Evolutionary conservation across 2,888 invertebrate species (phyloP).

Genomic region (Philereme vetulata): DNA sequence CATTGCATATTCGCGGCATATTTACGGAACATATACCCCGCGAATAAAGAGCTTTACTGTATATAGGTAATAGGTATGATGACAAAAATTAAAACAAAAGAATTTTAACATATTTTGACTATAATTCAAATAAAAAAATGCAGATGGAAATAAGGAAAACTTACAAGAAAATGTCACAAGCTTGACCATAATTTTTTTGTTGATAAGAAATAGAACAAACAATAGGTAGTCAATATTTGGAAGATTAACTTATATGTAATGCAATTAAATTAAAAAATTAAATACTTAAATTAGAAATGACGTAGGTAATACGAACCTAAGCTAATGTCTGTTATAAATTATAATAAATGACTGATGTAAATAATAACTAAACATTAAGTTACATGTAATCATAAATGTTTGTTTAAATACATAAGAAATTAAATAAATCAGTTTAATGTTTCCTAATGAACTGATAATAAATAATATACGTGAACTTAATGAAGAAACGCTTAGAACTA

Average conservation of each 20-base stretch:
- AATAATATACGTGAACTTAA: constrained; percentile 82
- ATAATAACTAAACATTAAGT: constrained; percentile 58
- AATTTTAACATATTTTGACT: constrained; percentile 80
- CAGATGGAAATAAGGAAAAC: constrained; percentile 82
- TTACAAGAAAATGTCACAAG: constrained; percentile 82
- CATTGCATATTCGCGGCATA: too few species aligned
- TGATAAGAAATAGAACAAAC: constrained; percentile 69
- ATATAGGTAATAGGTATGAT: too few species aligned
- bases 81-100: constrained; percentile 65
- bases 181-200: constrained; percentile 77
- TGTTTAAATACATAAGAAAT: constrained; percentile 82
- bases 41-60: too few species aligned
- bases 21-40: too few species aligned
- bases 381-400: constrained; percentile 75
- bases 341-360: constrained; percentile 76
- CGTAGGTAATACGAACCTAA: constrained; percentile 77
- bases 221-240: constrained; percentile 76
- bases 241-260: constrained; percentile 74
- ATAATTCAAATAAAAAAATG: constrained; percentile 83
- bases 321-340: constrained; percentile 76
- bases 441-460: constrained; percentile 83
- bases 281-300: constrained; percentile 82
- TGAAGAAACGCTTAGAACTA: constrained; percentile 78
- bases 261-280: constrained; percentile 82
- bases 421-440: constrained; percentile 81